phyloP scores from a whole-genome alignment of 2,797 vertebrate species.

The Xenops minutus region DNA sequence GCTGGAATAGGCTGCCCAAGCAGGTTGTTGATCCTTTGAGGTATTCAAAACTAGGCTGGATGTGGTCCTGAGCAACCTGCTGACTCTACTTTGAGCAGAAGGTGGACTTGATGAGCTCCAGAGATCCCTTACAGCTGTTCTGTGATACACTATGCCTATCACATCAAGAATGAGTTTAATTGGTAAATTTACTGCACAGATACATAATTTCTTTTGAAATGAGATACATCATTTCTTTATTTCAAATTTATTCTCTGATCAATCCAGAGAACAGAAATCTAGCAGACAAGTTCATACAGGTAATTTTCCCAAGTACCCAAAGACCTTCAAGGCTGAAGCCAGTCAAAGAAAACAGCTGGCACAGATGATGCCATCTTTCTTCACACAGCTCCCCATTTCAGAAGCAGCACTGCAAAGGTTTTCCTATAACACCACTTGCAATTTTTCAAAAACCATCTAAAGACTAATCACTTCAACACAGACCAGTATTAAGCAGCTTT shows the following conservation, averaged over 20 bases:
- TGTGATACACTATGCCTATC: neutral
- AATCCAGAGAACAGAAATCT: neutral
- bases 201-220: neutral
- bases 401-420: neutral
- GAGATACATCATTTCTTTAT: neutral
- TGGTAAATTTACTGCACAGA: neutral
- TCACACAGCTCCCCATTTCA: neutral
- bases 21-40: neutral
- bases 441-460: neutral
- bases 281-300: neutral
- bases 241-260: neutral
- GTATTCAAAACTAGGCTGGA: neutral
- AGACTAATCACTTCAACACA: neutral
- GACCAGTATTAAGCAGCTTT: neutral
- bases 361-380: neutral
- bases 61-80: neutral
- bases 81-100: neutral
- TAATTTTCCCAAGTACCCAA: neutral
- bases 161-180: neutral
- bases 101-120: neutral
- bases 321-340: neutral
- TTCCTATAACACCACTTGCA: neutral
- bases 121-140: neutral
- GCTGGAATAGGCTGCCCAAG: neutral
- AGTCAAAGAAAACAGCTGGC: neutral